Evolutionary conservation across 2,797 vertebrate genomes (phyloP).

Genomic region (Microctenopoma steveboyesi): DNA sequence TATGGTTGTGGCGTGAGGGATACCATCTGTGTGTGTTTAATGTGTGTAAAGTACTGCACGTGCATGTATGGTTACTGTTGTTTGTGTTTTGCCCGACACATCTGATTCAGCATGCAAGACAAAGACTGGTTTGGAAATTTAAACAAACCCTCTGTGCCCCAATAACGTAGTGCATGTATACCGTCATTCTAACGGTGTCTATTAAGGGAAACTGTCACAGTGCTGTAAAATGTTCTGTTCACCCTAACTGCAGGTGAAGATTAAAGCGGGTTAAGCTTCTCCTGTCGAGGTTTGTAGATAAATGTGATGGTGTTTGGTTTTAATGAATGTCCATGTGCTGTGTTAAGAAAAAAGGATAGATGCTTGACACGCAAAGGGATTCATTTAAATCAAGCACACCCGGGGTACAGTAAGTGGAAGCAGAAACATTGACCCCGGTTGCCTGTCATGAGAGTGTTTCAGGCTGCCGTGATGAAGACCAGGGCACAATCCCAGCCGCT

Average conservation of each 20-base stretch:
- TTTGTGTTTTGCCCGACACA: slow-evolving; percentile 23
- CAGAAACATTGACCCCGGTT: slow-evolving; percentile 38
- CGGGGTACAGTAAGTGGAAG: slow-evolving; percentile 51
- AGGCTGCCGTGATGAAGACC: slow-evolving; percentile 57
- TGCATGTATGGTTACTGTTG: slow-evolving; percentile 20
- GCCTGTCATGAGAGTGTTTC: slow-evolving; percentile 51
- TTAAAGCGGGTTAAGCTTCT: background rate
- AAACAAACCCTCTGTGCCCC: slow-evolving; percentile 32
- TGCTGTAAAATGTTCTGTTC: background rate
- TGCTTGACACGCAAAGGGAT: slow-evolving; percentile 36
- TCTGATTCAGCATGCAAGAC: slow-evolving; percentile 52
- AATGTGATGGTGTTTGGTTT: slow-evolving; percentile 14
- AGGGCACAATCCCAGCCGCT: slow-evolving; percentile 44
- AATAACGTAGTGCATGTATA: slow-evolving; percentile 21
- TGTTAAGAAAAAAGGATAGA: slow-evolving; percentile 8
- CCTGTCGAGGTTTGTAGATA: slow-evolving; percentile 7
- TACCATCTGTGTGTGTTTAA: slow-evolving; percentile 59
- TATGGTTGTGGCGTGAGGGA: slow-evolving; percentile 55
- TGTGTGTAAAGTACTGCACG: slow-evolving; percentile 33
- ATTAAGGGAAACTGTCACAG: background rate
- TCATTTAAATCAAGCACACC: slow-evolving; percentile 32
- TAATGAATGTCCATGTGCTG: background rate
- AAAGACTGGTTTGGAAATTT: slow-evolving; percentile 52
- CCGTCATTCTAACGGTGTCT: slow-evolving; percentile 15
- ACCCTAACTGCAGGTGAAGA: slow-evolving; percentile 29